Evolutionary conservation across 2,113 vertebrate species (phyloP).

Genomic region (Saccopteryx leptura): DNA sequence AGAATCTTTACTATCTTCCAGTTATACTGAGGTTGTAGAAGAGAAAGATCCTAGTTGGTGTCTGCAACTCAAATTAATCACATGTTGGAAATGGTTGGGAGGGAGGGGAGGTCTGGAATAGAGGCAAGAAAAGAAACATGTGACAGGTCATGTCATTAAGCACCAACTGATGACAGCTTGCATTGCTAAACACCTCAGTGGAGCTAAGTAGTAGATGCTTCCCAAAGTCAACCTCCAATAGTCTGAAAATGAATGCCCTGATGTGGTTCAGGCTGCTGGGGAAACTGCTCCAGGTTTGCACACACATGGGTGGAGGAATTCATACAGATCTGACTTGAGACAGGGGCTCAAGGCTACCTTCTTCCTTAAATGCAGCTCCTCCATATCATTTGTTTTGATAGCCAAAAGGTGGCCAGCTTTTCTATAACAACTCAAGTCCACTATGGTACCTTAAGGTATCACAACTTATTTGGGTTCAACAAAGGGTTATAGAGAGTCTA

Average conservation of each 20-base stretch:
- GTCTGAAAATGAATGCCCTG: neutral
- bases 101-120: neutral
- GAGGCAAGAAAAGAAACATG: neutral
- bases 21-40: neutral
- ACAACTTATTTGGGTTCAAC: neutral
- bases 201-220: neutral
- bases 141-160: neutral
- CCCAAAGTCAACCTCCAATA: neutral
- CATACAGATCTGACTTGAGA: neutral
- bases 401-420: neutral
- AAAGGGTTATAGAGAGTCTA: neutral
- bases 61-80: neutral
- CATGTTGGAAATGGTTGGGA: neutral
- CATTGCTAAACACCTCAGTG: neutral
- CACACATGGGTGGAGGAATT: neutral
- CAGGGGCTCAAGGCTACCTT: neutral
- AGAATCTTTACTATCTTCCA: neutral
- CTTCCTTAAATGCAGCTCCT: neutral
- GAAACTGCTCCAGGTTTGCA: neutral
- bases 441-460: neutral
- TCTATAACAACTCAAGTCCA: neutral
- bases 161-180: neutral
- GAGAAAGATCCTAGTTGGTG: neutral
- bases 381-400: neutral
- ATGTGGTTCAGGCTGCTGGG: neutral